Evolutionary conservation across 2,888 invertebrate species (phyloP), one percentile per base, ranked within the genome.

Genomic region (Cheilosia scutellata): DNA sequence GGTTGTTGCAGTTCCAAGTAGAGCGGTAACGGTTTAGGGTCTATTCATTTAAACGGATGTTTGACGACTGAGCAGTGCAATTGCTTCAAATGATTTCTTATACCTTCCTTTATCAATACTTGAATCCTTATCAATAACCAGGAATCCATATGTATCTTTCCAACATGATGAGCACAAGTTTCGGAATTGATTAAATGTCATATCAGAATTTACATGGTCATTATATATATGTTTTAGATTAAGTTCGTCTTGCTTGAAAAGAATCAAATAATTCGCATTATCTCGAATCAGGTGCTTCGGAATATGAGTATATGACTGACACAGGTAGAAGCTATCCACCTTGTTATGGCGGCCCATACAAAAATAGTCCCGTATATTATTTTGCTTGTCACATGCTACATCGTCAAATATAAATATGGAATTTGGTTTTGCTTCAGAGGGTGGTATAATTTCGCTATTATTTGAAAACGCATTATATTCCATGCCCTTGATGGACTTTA

Each of bases 381-480:
- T 20, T 20, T 20, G 4, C 90, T 89, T 89, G n/a, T 90, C 90
- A 29, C 89, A 90, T 11, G 89, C 89, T 25, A 91, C 89, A 88
- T 91, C 91, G 84, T 91, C 90, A 80, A 91, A 92, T 42, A 92
- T 89, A 82, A 91, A 89, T 11, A 91, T 20, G 2, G 20, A 20
- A 20, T 20, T 20, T 20, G 20, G 20, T 2, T 20, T 20, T 20
- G 20, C 20, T 11, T 44, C 78, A 20, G 90, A 90, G 88, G 44
- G 44, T 13, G n/a, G 5, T n/a, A 47, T 47, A 79, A 71, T 58
- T 42, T 60, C 58, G 20, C n/a, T 20, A 62, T 66, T 87, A 53
- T 66, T 51, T 47, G 83, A 55, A 57, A 72, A 83, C 31, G 66
- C 47, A 49, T 68, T 57, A 29, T 66, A 77, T 62, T 49, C 74